A percentile compares a stretch with the other conserved stretches of the same genome.
phyloP scores from a whole-genome alignment of 2,888 invertebrate species.

The Podabrus alpinus region DNA sequence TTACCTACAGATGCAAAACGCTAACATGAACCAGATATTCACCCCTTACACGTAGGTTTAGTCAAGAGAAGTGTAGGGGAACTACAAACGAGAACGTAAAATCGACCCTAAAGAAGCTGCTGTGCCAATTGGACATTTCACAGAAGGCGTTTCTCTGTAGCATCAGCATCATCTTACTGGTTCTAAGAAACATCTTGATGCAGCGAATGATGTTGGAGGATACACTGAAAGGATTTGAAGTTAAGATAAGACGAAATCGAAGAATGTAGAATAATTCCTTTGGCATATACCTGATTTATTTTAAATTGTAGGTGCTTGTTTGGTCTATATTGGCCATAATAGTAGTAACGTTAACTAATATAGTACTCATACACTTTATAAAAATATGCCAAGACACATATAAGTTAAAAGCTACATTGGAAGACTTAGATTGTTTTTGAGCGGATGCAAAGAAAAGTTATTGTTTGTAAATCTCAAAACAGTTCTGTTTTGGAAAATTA shows the following conservation, averaged over 20 bases:
- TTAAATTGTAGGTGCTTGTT: too few relatives aligned
- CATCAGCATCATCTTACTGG: slow-evolving; percentile 14
- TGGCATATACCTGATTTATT: too few relatives aligned
- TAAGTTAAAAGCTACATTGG: too few relatives aligned
- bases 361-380: too few relatives aligned
- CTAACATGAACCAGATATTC: not conserved
- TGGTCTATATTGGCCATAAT: too few relatives aligned
- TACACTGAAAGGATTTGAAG: not conserved
- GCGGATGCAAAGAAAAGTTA: not conserved
- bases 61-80: not conserved
- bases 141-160: slow-evolving; percentile 3
- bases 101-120: slow-evolving; percentile 4
- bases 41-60: not conserved
- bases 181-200: not conserved
- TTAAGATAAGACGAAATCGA: not conserved
- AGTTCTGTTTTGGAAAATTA: not conserved
- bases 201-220: not conserved
- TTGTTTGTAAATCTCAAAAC: not conserved
- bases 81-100: not conserved
- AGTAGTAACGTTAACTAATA: too few relatives aligned
- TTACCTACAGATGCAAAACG: not conserved
- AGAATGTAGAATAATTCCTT: too few relatives aligned
- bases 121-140: slow-evolving; percentile 15
- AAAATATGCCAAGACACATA: too few relatives aligned
- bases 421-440: not conserved